A percentile compares a stretch with the other conserved stretches of the same genome.
Conservation (phyloP, 2,113 vertebrate species). For the Hippolais icterina region DNA sequence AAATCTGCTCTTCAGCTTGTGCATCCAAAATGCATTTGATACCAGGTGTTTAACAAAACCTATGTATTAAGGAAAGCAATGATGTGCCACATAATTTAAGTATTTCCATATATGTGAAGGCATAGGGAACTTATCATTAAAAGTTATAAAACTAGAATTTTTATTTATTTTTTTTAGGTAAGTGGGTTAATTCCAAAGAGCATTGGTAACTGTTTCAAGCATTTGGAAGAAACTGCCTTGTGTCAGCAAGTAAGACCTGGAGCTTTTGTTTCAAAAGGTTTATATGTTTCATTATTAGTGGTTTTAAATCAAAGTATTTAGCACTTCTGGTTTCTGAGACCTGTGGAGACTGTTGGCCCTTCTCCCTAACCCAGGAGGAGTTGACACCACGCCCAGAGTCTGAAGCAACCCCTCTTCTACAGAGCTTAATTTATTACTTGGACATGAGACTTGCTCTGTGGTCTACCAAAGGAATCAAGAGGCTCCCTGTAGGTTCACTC, state of each 20-base stretch:
- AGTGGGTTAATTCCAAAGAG: not conserved
- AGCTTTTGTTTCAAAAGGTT: not conserved
- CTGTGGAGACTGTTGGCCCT: not conserved
- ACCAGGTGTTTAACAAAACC: not conserved
- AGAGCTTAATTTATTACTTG: conserved; percentile 27
- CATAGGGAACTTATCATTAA: not conserved
- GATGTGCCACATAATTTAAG: not conserved
- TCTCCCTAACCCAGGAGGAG: conserved; percentile 24
- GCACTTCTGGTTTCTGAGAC: not conserved
- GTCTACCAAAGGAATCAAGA: not conserved
- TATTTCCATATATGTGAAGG: not conserved
- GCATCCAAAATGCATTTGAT: not conserved
- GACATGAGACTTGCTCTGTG: not conserved
- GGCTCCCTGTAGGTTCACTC: conserved; percentile 20
- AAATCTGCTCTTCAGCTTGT: not conserved
- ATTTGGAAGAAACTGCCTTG: not conserved
- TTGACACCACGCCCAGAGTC: conserved; percentile 32
- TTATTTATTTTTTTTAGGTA: not conserved
- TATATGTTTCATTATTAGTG: not conserved
- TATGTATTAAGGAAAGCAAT: not conserved
- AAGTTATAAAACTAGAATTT: not conserved
- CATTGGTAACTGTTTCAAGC: not conserved
- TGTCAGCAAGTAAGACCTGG: not conserved
- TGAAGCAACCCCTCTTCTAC: conserved; percentile 9
- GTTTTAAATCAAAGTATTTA: not conserved